Conservation (phyloP, 2,888 invertebrate species). For the Brachyptera putata region DNA sequence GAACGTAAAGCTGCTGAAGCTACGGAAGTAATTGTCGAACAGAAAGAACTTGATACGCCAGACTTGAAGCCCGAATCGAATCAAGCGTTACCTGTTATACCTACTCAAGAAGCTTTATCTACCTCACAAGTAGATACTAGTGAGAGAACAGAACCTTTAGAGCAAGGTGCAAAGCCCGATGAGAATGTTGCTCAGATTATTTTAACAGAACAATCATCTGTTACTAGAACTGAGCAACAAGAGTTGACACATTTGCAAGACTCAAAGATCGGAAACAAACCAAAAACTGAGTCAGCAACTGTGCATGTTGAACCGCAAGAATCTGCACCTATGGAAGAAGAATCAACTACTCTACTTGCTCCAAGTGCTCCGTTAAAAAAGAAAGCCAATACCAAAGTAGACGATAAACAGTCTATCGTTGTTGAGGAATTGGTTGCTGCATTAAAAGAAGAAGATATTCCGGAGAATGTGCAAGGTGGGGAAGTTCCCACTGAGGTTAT, state of each 20-base stretch:
- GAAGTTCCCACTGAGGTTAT: neutral
- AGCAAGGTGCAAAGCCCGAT: neutral
- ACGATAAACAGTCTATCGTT: neutral
- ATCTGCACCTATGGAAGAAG: neutral
- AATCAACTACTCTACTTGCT: slow-evolving; percentile 8
- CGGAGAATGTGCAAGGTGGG: neutral
- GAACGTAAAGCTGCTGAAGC: slow-evolving; percentile 23
- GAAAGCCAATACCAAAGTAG: slow-evolving; percentile 24
- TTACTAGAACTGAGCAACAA: slow-evolving; percentile 9
- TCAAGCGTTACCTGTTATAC: neutral
- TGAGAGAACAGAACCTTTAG: slow-evolving; percentile 12
- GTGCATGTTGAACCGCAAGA: slow-evolving; percentile 1
- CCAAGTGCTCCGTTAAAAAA: neutral
- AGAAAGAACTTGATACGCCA: slow-evolving; percentile 3
- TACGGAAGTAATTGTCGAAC: slow-evolving; percentile 1
- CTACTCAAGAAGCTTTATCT: slow-evolving; percentile 2
- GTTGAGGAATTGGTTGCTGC: neutral
- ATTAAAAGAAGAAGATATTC: neutral
- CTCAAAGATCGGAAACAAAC: neutral
- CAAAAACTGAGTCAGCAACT: neutral
- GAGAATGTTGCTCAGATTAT: neutral
- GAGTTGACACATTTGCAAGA: neutral
- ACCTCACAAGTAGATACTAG: slow-evolving; percentile 9
- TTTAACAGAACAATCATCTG: slow-evolving; percentile 16
- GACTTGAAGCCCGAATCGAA: slow-evolving; percentile 8